These are phyloP conservation scores for Volucella bombylans DNA, from an alignment of 2,888 invertebrate genomes.

Conservation along the genomic window DNA sequence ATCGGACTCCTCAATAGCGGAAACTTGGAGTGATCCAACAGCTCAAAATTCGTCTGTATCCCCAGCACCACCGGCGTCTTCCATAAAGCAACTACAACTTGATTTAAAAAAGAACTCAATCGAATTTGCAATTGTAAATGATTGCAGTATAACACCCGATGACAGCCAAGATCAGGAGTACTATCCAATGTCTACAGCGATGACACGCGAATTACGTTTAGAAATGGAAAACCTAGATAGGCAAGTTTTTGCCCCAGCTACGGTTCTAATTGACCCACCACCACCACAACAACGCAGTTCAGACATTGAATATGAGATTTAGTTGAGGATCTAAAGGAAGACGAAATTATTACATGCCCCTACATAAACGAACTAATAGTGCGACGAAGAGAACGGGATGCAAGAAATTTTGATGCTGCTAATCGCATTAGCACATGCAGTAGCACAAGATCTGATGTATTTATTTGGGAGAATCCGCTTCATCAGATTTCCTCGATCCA, in stretches of 20 bases:
- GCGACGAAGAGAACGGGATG: constrained; percentile 77
- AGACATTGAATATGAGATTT: constrained; percentile 80
- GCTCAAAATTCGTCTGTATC: constrained; percentile 59
- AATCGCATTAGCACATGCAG: constrained; percentile 77
- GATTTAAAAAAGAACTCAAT: constrained; percentile 75
- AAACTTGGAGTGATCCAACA: constrained; percentile 80
- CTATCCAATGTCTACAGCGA: constrained; percentile 93
- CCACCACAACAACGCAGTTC: constrained; percentile 72
- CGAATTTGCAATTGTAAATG: constrained; percentile 75
- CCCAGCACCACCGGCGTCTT: constrained; percentile 63
- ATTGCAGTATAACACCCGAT: constrained; percentile 87
- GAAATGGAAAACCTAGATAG: constrained; percentile 93
- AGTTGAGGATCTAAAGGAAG: constrained; percentile 80
- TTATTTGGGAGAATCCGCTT: constrained; percentile 91
- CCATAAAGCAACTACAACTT: constrained; percentile 70
- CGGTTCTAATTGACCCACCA: constrained; percentile 63
- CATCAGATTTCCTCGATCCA: constrained; percentile 83
- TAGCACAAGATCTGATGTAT: constrained; percentile 86
- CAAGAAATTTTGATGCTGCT: constrained; percentile 77
- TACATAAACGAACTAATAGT: constrained; percentile 79
- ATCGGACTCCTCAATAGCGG: constrained; percentile 83
- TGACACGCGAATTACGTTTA: constrained; percentile 91
- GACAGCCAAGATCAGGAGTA: constrained; percentile 92
- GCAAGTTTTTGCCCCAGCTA: constrained; percentile 88
- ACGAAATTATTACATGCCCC: constrained; percentile 80